Percentiles rank a stretch among this genome's conserved stretches.
These are phyloP conservation scores for Procambarus clarkii DNA, from an alignment of 1,140 invertebrate genomes.

Conservation along the genomic window DNA sequence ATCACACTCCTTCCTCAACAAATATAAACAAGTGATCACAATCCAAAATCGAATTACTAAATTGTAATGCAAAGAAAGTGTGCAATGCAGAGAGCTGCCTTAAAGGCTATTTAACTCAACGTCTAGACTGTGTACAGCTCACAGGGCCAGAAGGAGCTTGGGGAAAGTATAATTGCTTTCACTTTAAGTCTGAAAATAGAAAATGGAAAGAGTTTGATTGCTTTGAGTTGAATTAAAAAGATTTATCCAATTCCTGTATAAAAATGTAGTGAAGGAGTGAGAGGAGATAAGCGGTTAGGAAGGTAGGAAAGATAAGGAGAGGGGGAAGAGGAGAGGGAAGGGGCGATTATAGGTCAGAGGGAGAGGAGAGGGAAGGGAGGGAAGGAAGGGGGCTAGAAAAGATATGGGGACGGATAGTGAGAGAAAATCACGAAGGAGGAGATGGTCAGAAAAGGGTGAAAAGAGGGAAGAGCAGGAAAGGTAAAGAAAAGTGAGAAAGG, in stretches of 20 bases:
- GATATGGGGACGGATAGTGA: too few species aligned
- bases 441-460: neutral
- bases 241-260: neutral
- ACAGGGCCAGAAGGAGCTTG: neutral
- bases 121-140: too few species aligned
- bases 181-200: neutral
- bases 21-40: neutral
- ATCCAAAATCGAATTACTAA: neutral
- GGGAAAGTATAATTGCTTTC: neutral
- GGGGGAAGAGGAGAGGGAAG: neutral
- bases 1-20: too few species aligned
- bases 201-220: constrained; percentile 5
- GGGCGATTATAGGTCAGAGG: neutral
- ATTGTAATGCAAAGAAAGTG: neutral
- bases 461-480: neutral
- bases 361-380: neutral
- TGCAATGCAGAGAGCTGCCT: neutral
- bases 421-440: neutral
- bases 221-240: neutral
- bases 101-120: neutral
- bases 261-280: neutral
- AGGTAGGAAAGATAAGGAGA: neutral
- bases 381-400: neutral
- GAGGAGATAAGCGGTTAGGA: neutral
- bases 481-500: neutral